phyloP scores from a whole-genome alignment of 1,140 invertebrate species.

The Polyergus mexicanus region DNA sequence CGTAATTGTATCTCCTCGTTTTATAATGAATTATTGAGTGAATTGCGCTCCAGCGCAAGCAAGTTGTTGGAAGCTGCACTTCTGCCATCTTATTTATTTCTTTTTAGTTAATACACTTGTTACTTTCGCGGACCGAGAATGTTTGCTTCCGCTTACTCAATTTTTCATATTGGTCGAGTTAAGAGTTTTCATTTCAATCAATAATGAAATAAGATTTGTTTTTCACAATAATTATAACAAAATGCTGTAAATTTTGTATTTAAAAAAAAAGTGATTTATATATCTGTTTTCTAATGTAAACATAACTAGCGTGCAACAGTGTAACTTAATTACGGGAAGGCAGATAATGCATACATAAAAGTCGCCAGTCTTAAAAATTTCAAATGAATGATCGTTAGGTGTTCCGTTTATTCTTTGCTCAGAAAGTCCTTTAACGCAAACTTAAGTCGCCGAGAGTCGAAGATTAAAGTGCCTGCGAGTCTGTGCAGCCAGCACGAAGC shows the following conservation, averaged over 20 bases:
- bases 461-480: conserved; percentile 81
- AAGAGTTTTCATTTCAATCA: conserved; percentile 13
- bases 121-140: neutral
- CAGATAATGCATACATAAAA: conserved; percentile 5
- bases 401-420: conserved; percentile 41
- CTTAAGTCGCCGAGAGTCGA: conserved; percentile 78
- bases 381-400: conserved; percentile 76
- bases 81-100: conserved; percentile 41
- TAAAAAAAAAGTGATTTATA: neutral
- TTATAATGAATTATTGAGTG: conserved; percentile 67
- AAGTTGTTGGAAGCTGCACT: conserved; percentile 60
- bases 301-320: neutral
- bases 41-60: conserved; percentile 16
- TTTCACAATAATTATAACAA: neutral
- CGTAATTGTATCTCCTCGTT: conserved; percentile 65
- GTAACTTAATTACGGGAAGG: conserved; percentile 1
- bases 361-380: conserved; percentile 75
- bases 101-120: conserved; percentile 46
- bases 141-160: conserved; percentile 26
- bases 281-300: neutral
- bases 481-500: conserved; percentile 72
- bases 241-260: neutral
- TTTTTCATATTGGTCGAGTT: conserved; percentile 2
- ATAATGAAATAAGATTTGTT: neutral
- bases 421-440: conserved; percentile 70